These are phyloP conservation scores for Turdus rufiventris DNA, from an alignment of 2,113 vertebrate species.

Conservation along the genomic window DNA sequence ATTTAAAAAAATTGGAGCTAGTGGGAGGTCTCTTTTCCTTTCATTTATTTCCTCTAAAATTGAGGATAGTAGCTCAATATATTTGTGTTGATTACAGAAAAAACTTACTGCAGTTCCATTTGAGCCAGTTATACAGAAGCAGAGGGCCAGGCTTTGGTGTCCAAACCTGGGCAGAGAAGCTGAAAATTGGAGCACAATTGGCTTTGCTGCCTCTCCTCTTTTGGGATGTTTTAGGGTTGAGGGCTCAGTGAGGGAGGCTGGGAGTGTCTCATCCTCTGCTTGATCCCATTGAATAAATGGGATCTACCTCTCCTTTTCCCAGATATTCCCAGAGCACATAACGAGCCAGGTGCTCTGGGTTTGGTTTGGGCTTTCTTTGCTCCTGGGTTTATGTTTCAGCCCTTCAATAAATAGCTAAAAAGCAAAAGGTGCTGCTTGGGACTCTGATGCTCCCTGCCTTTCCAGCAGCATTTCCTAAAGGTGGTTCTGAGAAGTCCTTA, in stretches of 20 bases:
- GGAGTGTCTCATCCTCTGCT: not conserved
- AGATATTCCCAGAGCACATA: rapidly evolving
- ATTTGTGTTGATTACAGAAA: not conserved
- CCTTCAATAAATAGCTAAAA: not conserved
- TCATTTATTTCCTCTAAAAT: not conserved
- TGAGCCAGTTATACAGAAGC: not conserved
- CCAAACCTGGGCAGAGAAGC: not conserved
- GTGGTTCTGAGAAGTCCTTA: not conserved
- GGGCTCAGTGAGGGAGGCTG: not conserved
- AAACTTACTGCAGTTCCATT: not conserved
- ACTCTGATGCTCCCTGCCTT: not conserved
- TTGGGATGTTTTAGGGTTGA: not conserved
- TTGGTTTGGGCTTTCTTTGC: not conserved
- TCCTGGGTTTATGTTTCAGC: not conserved
- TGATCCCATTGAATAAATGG: not conserved
- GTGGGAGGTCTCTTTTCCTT: not conserved
- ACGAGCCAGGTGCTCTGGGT: not conserved
- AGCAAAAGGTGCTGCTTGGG: not conserved
- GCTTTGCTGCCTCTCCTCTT: not conserved
- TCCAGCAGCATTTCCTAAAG: not conserved
- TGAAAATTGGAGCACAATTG: not conserved
- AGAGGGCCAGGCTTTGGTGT: not conserved
- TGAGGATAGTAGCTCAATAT: not conserved
- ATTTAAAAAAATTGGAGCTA: rapidly evolving
- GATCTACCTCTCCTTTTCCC: not conserved